These are phyloP conservation scores for Desmodus rotundus DNA, from an alignment of 2,113 vertebrate species.

Conservation along the genomic window DNA sequence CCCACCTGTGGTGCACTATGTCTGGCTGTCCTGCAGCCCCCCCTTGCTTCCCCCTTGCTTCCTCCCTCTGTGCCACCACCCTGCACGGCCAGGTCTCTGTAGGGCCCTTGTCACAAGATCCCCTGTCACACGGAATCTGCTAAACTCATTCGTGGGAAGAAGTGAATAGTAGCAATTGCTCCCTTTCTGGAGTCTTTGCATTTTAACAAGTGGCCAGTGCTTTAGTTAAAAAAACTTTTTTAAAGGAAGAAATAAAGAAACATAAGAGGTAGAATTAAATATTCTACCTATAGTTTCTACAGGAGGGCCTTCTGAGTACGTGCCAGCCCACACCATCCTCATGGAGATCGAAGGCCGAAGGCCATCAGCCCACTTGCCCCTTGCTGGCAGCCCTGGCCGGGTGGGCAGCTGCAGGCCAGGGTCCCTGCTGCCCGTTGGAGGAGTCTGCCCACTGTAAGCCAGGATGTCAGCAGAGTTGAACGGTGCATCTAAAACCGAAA, in stretches of 20 bases:
- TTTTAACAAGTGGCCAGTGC: not conserved
- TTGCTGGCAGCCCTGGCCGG: not conserved
- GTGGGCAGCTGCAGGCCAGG: not conserved
- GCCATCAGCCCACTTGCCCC: not conserved
- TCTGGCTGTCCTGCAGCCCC: not conserved
- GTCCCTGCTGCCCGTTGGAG: not conserved
- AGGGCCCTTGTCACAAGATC: not conserved
- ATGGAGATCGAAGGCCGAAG: not conserved
- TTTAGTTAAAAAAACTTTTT: not conserved
- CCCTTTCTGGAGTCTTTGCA: not conserved
- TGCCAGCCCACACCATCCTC: rapidly evolving
- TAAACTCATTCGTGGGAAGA: not conserved
- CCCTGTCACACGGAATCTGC: not conserved
- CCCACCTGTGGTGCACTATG: not conserved
- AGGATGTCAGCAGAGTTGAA: not conserved
- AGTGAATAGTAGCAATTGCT: not conserved
- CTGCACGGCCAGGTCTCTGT: rapidly evolving
- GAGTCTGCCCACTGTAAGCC: not conserved
- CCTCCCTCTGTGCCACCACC: not conserved
- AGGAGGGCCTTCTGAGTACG: rapidly evolving
- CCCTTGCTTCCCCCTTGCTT: too few species aligned
- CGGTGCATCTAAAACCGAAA: not conserved
- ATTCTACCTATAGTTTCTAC: not conserved
- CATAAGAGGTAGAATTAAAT: not conserved
- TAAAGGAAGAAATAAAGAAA: not conserved